phyloP scores from a whole-genome alignment of 2,113 vertebrate genomes.

The Saccopteryx leptura region DNA sequence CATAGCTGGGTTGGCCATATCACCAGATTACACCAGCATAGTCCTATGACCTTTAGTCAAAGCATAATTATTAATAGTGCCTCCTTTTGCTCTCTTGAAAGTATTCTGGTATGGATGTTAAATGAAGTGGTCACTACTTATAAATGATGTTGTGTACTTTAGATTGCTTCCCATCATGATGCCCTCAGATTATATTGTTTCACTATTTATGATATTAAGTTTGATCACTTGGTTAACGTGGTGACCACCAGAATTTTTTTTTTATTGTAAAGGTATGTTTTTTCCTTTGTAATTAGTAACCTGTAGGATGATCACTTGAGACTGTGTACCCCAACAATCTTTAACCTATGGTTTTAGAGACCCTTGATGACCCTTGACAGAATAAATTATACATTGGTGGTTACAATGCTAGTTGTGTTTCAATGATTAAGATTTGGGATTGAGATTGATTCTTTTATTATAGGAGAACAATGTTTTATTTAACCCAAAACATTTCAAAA shows the following conservation, averaged over 20 bases:
- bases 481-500: background rate
- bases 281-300: conserved; percentile 6
- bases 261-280: conserved; percentile 24
- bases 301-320: background rate
- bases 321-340: background rate
- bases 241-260: conserved; percentile 23
- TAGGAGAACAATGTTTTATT: conserved; percentile 32
- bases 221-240: background rate
- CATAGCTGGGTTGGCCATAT: background rate
- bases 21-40: conserved; percentile 8
- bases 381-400: conserved; percentile 14
- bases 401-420: conserved; percentile 5
- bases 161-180: background rate
- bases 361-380: background rate
- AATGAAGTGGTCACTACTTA: conserved; percentile 25
- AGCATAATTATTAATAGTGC: background rate
- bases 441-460: conserved; percentile 37
- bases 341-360: conserved; percentile 18
- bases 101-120: background rate
- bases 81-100: conserved; percentile 32
- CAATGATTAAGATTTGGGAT: conserved; percentile 9
- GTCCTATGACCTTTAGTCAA: background rate
- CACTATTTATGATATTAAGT: background rate
- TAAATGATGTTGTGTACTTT: background rate
- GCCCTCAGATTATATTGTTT: background rate